Conservation (phyloP, 2,888 invertebrate species). For the Andrena dorsata region DNA sequence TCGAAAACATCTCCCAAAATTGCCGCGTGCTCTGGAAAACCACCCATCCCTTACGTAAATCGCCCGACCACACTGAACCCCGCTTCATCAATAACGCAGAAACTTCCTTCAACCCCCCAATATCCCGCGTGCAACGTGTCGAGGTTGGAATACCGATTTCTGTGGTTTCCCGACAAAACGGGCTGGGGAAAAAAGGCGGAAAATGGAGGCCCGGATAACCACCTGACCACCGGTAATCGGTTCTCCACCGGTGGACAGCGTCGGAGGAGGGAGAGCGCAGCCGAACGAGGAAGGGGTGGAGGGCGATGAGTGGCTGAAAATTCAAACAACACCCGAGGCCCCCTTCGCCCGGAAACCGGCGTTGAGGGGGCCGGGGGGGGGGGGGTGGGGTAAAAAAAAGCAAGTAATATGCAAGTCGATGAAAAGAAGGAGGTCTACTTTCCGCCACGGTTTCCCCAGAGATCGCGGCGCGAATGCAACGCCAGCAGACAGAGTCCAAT, state of each 20-base stretch:
- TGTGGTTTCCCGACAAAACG: constrained; percentile 5
- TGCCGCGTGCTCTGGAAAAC: background rate
- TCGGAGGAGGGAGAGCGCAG: background rate
- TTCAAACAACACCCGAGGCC: constrained; percentile 35
- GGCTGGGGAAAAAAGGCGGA: background rate
- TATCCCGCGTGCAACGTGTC: background rate
- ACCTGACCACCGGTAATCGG: background rate
- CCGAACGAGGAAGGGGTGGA: no score
- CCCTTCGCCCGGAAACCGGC: background rate
- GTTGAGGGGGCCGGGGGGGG: no score
- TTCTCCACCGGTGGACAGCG: background rate
- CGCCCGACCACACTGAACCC: background rate
- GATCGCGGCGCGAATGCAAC: constrained; percentile 32
- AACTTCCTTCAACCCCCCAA: background rate
- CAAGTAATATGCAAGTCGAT: constrained; percentile 17
- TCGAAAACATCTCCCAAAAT: background rate
- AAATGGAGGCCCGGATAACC: background rate
- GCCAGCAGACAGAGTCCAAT: constrained; percentile 49
- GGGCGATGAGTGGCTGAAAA: constrained; percentile 15
- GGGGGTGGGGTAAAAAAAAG: constrained; percentile 6
- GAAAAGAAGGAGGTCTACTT: constrained; percentile 30
- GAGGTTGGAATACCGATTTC: constrained; percentile 17
- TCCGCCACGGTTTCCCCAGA: constrained; percentile 17
- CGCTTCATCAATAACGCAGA: background rate
- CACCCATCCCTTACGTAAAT: constrained; percentile 6